Percentiles rank a stretch among this genome's conserved stretches.
These are phyloP conservation scores for Solenopsis invicta DNA, from an alignment of 1,140 invertebrate genomes.

Conservation along the genomic window DNA sequence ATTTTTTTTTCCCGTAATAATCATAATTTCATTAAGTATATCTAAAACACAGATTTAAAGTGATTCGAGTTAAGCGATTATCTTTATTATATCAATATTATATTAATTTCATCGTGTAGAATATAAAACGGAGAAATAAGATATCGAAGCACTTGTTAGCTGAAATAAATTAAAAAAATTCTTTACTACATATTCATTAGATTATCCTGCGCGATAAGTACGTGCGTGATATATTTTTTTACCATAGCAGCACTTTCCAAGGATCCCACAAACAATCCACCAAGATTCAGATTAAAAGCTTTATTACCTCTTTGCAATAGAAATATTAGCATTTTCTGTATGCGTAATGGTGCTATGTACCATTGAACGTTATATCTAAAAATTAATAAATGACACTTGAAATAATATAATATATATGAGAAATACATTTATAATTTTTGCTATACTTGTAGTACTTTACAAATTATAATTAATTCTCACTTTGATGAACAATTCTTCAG, in stretches of 20 bases:
- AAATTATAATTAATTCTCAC: neutral
- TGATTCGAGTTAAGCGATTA: too few species aligned
- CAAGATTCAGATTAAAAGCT: neutral
- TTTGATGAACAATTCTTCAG: neutral
- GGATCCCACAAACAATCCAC: constrained; percentile 2
- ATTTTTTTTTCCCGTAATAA: too few species aligned
- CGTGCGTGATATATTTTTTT: neutral
- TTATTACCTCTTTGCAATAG: constrained; percentile 23
- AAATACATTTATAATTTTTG: too few species aligned
- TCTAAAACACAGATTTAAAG: too few species aligned
- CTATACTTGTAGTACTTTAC: neutral
- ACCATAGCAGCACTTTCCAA: constrained; percentile 10
- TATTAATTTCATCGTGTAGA: neutral
- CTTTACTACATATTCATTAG: too few species aligned
- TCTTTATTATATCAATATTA: too few species aligned
- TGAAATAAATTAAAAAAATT: neutral
- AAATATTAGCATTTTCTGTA: constrained; percentile 24
- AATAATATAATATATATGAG: too few species aligned
- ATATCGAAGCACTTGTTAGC: neutral
- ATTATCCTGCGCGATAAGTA: neutral
- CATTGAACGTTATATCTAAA: neutral
- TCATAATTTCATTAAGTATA: too few species aligned
- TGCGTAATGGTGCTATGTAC: neutral
- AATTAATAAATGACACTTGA: too few species aligned
- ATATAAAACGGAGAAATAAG: constrained; percentile 26